phyloP scores from a whole-genome alignment of 1,140 invertebrate species.

The Drosophila tristis region DNA sequence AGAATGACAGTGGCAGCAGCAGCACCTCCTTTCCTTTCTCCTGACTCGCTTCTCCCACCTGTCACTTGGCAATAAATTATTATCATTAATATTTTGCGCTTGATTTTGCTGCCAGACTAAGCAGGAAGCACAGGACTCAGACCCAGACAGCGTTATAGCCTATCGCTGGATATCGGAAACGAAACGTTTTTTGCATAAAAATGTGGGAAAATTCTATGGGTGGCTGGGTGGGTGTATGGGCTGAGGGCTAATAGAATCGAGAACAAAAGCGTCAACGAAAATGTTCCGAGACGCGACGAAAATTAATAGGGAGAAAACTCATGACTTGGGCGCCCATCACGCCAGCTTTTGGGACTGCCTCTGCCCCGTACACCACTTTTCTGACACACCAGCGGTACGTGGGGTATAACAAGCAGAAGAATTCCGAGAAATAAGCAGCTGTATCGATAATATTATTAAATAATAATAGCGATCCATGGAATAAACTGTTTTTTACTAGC shows the following conservation, averaged over 20 bases:
- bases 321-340: no score
- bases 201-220: slow-evolving; percentile 36
- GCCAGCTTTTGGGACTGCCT: no score
- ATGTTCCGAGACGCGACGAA: slow-evolving; percentile 47
- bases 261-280: slow-evolving; percentile 71
- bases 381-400: no score
- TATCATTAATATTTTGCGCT: slow-evolving; percentile 77
- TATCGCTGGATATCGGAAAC: slow-evolving; percentile 24
- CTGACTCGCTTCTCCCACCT: slow-evolving; percentile 41
- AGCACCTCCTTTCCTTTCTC: slow-evolving; percentile 20
- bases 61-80: slow-evolving; percentile 74
- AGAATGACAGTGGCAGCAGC: neutral
- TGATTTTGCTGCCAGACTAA: slow-evolving; percentile 51
- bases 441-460: no score
- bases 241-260: slow-evolving; percentile 60
- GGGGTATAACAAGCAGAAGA: no score
- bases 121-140: slow-evolving; percentile 19
- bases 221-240: neutral
- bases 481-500: no score
- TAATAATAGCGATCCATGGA: no score
- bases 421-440: no score
- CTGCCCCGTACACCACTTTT: no score
- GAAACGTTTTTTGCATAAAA: slow-evolving; percentile 72
- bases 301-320: slow-evolving; percentile 30
- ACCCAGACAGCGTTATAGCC: neutral